Base-by-base conservation (phyloP, 2,113 vertebrate genomes). In the Protomyctophum bolini region DNA sequence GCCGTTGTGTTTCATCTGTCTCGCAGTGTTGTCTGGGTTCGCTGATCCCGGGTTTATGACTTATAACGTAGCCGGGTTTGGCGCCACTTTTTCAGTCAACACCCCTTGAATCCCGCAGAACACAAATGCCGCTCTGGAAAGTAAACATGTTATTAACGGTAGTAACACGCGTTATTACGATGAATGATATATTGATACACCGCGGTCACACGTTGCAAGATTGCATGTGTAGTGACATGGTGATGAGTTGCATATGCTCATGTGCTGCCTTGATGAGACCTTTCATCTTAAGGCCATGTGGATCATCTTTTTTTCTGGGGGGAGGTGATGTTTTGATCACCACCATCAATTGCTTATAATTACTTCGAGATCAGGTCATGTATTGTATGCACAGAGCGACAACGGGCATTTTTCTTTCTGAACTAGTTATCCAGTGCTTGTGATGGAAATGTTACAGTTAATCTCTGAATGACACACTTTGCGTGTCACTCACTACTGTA, bases 61-160 rank as follows among this genome's bases (percentile, higher is more conserved):
- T 65, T 71, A 6, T 41, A 41, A 63, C 79, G 33, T 73, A 65
- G 41, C 29, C 51, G 51, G 73, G 87, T 91, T 91, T 91, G 90
- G 90, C 90, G 90, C 90, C 90, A 91, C 90, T 91, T 91, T 78
- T 89, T 87, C 80, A 77, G 89, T 83, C 74, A 75, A 88, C 90
- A 87, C 87, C 85, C 89, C 80, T 88, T 67, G n/a, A 85, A 45
- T 83, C 80, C 60, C 64, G 60, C 65, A 49, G 59, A 58, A 65
- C 47, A 61, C 54, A 55, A 48, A 41, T 6, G 33, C 33, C 5
- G 33, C 33, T 41, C 33, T 6, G 64, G 67, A 70, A 75, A 75
- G 81, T 47, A 0, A 9, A 14, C 58, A 66, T 15, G 1, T 6
- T 46, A 57, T 14, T 10, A 29, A 58, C 57, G 10, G 21, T 58